Evolutionary conservation across 2,797 vertebrate species (phyloP).

Genomic region (Microcaecilia unicolor): DNA sequence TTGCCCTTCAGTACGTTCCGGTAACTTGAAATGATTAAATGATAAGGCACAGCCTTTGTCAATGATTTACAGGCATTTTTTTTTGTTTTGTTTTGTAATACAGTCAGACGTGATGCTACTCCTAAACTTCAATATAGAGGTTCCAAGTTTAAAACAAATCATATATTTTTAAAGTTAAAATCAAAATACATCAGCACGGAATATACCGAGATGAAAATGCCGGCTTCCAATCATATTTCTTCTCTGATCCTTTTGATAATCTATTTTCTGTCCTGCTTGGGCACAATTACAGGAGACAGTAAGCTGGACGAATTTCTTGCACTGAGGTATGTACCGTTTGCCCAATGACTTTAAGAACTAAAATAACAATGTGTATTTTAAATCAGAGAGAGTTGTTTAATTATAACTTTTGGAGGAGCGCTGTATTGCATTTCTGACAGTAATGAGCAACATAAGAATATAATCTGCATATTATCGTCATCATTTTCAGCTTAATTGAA

Average conservation of each 20-base stretch:
- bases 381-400: no score
- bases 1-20: conserved; percentile 11
- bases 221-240: conserved; percentile 21
- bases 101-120: no score
- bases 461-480: no score
- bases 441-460: no score
- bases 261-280: neutral
- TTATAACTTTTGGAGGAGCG: no score
- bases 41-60: conserved; percentile 24
- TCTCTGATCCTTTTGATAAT: conserved; percentile 11
- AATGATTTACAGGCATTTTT: conserved; percentile 47
- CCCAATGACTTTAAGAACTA: no score
- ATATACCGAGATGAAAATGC: no score
- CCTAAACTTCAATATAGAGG: rapidly evolving
- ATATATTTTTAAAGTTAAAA: conserved; percentile 7
- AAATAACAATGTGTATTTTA: no score
- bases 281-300: neutral
- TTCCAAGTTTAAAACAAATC: conserved; percentile 6
- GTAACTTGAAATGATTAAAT: conserved; percentile 5
- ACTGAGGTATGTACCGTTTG: conserved; percentile 47
- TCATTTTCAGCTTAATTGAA: no score
- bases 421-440: no score
- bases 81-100: rapidly evolving
- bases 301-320: conserved; percentile 1
- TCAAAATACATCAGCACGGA: no score